Evolutionary conservation across 2,113 vertebrate species (phyloP), one percentile per base, ranked within the genome.

Genomic region (Recurvirostra avosetta): DNA sequence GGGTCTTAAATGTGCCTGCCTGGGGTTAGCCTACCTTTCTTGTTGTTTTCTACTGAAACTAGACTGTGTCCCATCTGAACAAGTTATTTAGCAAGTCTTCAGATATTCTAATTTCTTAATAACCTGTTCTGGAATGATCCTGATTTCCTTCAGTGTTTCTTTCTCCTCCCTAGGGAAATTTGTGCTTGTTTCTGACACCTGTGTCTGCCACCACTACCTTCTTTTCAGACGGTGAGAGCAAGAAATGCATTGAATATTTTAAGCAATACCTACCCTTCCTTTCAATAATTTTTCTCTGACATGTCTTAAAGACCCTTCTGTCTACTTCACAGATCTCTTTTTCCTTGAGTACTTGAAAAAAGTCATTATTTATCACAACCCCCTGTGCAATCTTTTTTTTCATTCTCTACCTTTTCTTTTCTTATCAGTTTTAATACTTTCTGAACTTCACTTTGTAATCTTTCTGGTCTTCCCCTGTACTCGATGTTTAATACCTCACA

Each of bases 381-480:
- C 97, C 52, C 82, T 27, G 14, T 45, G 26, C 85, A 94, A 93
- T 96, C 85, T 92, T 91, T 72, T 95, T 96, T 96, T 94, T 83
- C 93, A 96, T 96, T 97, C 58, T 22, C 82, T 92, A 71, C 61
- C 70, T 97, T 95, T 86, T 86, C 77, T 96, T 97, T 97, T 92
- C 96, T 98, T 97, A 97, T 75, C 76, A 94, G 86, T 95, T 96
- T 91, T 95, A 94, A 90, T 91, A 88, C 86, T 96, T 96, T 86
- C 87, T 77, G 95, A 97, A 96, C 93, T 97, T 97, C 65, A 94
- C 85, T 96, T 95, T 16, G 49, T 96, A 97, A 97, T 97, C 88
- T 94, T 97, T 79, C 74, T 93, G 12, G 30, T 94, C 92, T 41
- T 86, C 71, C 63, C 71, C 92, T 95, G 43, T 81, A 94, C 94